These are phyloP conservation scores for Nestor notabilis DNA, from an alignment of 2,113 vertebrate genomes.

Conservation along the genomic window DNA sequence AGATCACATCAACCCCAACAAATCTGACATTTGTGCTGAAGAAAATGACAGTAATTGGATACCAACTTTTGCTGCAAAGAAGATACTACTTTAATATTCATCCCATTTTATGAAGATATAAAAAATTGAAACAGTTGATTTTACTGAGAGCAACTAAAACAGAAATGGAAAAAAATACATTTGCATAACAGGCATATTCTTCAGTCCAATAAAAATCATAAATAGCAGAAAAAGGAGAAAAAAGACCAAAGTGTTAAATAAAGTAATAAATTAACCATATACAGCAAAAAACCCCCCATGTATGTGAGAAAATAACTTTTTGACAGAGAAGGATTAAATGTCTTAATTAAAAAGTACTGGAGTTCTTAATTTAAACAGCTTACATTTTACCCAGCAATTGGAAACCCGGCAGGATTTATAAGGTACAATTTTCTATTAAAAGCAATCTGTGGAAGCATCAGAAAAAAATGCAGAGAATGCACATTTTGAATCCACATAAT, in stretches of 20 bases:
- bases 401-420: not conserved
- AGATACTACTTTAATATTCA: not conserved
- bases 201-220: not conserved
- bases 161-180: not conserved
- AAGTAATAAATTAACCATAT: not conserved
- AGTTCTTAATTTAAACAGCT: constrained; percentile 22
- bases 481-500: constrained; percentile 9
- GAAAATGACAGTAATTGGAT: constrained; percentile 16
- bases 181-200: not conserved
- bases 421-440: constrained; percentile 43
- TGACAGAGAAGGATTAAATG: constrained; percentile 37
- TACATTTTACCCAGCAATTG: constrained; percentile 11
- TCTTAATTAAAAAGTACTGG: constrained; percentile 29
- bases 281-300: not conserved
- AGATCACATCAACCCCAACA: not conserved
- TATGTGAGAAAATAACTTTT: not conserved
- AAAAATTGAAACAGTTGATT: not conserved
- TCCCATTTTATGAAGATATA: not conserved
- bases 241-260: not conserved
- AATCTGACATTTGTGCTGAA: not conserved
- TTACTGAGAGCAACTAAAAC: not conserved
- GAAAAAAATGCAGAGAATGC: constrained; percentile 51
- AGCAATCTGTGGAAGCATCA: not conserved
- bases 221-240: not conserved
- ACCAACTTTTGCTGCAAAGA: not conserved